Percentiles rank a stretch among this genome's conserved stretches.
phyloP scores from a whole-genome alignment of 2,113 vertebrate species.

The Atherinomorus stipes region DNA sequence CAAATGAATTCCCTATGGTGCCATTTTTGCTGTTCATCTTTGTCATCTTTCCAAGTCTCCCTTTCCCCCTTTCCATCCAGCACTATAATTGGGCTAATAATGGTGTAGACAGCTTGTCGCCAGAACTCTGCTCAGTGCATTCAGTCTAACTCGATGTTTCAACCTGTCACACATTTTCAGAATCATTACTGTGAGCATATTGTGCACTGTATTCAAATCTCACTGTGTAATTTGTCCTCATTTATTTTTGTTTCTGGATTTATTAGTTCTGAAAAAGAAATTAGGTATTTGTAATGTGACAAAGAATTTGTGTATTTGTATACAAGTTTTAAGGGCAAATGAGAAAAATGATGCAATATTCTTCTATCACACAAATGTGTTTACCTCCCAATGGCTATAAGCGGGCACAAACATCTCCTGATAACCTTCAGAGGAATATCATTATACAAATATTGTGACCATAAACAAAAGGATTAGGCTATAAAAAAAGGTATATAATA shows the following conservation, averaged over 20 bases:
- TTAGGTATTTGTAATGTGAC: no score
- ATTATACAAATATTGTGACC: slow-evolving; percentile 31
- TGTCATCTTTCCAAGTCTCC: slow-evolving; percentile 14
- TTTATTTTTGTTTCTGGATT: not conserved
- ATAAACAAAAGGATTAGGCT: slow-evolving; percentile 22
- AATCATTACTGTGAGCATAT: slow-evolving; percentile 39
- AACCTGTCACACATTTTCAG: slow-evolving; percentile 44
- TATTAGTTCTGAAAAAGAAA: not conserved
- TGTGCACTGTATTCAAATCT: slow-evolving; percentile 12
- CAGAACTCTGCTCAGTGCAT: slow-evolving; percentile 10
- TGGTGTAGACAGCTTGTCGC: slow-evolving; percentile 24
- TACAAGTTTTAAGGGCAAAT: not conserved
- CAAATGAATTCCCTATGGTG: slow-evolving; percentile 37
- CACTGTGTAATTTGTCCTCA: not conserved
- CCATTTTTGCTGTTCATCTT: slow-evolving; percentile 36
- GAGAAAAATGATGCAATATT: slow-evolving; percentile 21
- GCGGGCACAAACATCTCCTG: slow-evolving; percentile 20
- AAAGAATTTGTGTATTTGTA: not conserved
- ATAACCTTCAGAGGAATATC: slow-evolving; percentile 51
- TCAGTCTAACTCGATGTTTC: slow-evolving; percentile 25
- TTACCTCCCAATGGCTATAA: slow-evolving; percentile 16
- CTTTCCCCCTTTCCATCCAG: slow-evolving; percentile 9
- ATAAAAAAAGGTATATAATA: slow-evolving; percentile 17
- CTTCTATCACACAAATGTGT: not conserved
- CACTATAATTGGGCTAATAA: slow-evolving; percentile 62